Base-by-base conservation (phyloP, 2,797 vertebrate genomes). In the Sylvilagus floridanus region DNA sequence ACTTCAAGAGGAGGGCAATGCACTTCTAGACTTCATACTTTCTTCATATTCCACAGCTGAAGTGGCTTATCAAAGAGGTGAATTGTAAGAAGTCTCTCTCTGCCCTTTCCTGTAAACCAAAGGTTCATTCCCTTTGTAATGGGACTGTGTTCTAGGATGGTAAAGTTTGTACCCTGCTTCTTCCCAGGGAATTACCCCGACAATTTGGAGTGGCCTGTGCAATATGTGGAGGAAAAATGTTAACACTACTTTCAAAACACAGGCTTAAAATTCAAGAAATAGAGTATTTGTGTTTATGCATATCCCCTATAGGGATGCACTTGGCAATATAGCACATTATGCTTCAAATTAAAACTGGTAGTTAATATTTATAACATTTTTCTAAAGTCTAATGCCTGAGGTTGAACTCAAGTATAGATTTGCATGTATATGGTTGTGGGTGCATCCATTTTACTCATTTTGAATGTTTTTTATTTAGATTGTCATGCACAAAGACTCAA, bases 121-220 rank as follows among this genome's bases (percentile, higher is more conserved):
- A 82, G 16, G 16, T n/a, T 88, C 16, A 75, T 81, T 92, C 37
- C 13, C 24, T 2, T 54, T 5, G 4, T 77, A 6, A 1, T 78
- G 10, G 24, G 22, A 84, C 11, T 84, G 0, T 77, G 5, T 65
- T 93, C 9, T 75, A 42, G n/a, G 42, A 90, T 71, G 52, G 62
- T 77, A 47, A 57, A 3, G 68, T 88, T 90, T 50, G 10, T 88
- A 17, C 10, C n/a, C 65, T 85, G 13, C 62, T 69, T 52, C 47
- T 89, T 95, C 60, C 52, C 47, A 96, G 82, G 62, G 17, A 76
- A 16, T 71, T 95, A 10, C n/a, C n/a, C 50, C 37, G 79, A 84
- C 78, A 57, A 24, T 26, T 42, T 88, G 28, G 11, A 62, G 35
- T 82, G 78, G 17, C 12, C 16, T 19, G 4, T 90, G 10, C 11